phyloP scores from a whole-genome alignment of 2,113 vertebrate species.

The Sapayoa aenigma region DNA sequence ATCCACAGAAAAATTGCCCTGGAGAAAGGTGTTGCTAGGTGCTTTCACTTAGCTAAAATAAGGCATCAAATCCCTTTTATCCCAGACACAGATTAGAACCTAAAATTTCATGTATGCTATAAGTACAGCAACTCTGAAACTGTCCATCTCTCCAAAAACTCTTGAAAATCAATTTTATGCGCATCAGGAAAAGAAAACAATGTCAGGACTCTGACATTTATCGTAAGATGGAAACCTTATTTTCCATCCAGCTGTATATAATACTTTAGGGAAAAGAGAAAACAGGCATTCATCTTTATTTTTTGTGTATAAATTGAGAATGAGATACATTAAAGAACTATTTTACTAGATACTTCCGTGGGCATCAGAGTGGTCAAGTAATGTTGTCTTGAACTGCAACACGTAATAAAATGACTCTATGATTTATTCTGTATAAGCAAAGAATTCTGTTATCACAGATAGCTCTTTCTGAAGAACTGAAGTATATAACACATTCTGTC shows the following conservation, averaged over 20 bases:
- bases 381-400: background rate
- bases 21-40: background rate
- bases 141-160: background rate
- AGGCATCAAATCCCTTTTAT: background rate
- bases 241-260: background rate
- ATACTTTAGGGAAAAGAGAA: background rate
- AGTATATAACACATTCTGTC: background rate
- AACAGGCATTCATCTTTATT: slow-evolving; percentile 10
- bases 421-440: background rate
- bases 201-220: slow-evolving; percentile 28
- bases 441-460: background rate
- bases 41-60: background rate
- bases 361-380: background rate
- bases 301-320: slow-evolving; percentile 14
- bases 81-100: background rate
- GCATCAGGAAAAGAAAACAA: background rate
- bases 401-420: background rate
- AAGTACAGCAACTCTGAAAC: background rate
- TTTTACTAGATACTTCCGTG: background rate
- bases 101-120: background rate
- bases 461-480: background rate
- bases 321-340: background rate
- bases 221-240: slow-evolving; percentile 1
- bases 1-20: background rate
- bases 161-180: slow-evolving; percentile 25